Percentiles rank a stretch among this genome's conserved stretches.
phyloP scores from a whole-genome alignment of 2,797 vertebrate species.

The Gallirallus australis region DNA sequence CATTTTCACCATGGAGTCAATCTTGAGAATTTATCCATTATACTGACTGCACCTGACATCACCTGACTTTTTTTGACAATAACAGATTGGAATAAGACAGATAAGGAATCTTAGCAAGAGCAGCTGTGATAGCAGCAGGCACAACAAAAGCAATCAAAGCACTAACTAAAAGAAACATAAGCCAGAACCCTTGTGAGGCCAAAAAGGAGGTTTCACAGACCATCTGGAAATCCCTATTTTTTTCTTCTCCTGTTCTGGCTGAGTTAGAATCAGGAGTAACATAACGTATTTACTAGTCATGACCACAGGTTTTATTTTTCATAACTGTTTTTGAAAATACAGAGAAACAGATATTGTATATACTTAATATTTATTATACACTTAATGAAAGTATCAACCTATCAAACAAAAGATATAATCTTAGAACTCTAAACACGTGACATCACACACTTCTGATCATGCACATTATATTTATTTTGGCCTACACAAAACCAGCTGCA shows the following conservation, averaged over 20 bases:
- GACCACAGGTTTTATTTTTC: neutral
- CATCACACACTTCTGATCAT: neutral
- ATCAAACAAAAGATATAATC: neutral
- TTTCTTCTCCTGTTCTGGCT: neutral
- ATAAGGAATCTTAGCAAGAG: conserved; percentile 36
- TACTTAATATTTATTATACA: neutral
- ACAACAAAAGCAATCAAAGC: conserved; percentile 11
- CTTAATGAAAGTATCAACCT: neutral
- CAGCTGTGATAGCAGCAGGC: conserved; percentile 1
- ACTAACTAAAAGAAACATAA: neutral
- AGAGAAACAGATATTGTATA: neutral
- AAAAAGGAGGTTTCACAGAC: neutral
- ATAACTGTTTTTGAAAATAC: neutral
- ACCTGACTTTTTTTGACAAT: neutral
- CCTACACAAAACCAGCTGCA: neutral
- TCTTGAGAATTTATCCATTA: neutral
- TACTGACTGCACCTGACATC: neutral
- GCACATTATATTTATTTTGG: neutral
- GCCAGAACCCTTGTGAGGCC: neutral
- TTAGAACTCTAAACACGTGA: neutral
- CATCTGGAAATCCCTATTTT: neutral
- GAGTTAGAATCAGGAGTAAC: neutral
- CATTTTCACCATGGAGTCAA: neutral
- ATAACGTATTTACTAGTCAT: neutral
- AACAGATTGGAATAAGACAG: neutral